A percentile compares a stretch with the other conserved stretches of the same genome.
phyloP scores from a whole-genome alignment of 2,888 invertebrate species.

The Gryllus longicercus region DNA sequence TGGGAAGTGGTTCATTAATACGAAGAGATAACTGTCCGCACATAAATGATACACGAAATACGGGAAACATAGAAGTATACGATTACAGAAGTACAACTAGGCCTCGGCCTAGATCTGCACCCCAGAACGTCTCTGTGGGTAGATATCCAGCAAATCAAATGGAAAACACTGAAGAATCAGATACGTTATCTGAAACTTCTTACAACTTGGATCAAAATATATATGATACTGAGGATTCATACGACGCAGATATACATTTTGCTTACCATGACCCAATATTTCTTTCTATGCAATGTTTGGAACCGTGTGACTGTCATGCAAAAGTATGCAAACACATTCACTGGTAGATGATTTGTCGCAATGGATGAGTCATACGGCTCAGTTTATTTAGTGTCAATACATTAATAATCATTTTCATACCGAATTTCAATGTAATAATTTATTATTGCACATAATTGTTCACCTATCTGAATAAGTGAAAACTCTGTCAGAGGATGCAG shows the following conservation, averaged over 20 bases:
- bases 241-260: not conserved
- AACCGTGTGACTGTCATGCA: not conserved
- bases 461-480: not conserved
- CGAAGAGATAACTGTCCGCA: too few species aligned
- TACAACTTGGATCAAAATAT: not conserved
- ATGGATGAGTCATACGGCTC: not conserved
- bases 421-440: not conserved
- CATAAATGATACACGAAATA: too few species aligned
- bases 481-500: not conserved
- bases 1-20: too few species aligned
- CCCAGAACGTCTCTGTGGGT: too few species aligned
- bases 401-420: not conserved
- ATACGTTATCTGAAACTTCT: not conserved
- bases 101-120: too few species aligned
- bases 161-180: not conserved
- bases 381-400: not conserved
- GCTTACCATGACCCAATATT: not conserved
- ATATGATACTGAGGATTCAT: not conserved
- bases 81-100: too few species aligned
- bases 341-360: not conserved
- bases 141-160: too few species aligned
- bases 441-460: not conserved
- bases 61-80: too few species aligned
- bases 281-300: not conserved
- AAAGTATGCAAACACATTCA: not conserved